Conservation (phyloP, 2,113 vertebrate genomes). For the Pan troglodytes region NHGRI_mPanTro3-v2.1_pri NC_072409.2:88212501-88213000, state of each 20-base stretch:
- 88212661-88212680: not conserved
- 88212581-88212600: not conserved
- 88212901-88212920: not conserved
- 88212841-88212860: slow-evolving; percentile 13
- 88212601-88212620: not conserved
- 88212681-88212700: not conserved
- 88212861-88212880: not conserved
- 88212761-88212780: not conserved
- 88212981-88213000: not conserved
- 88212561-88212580: not conserved
- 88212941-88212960: not conserved
- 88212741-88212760: not conserved
- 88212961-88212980: not conserved
- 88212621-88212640: not conserved
- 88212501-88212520: not conserved
- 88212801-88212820: not conserved
- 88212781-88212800: not conserved
- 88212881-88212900: not conserved
- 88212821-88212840: not conserved
- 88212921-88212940: not conserved
- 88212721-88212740: not conserved
- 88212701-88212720: rapidly evolving
- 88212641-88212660: not conserved
- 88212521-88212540: not conserved
- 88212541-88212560: not conserved